phyloP scores from a whole-genome alignment of 2,888 invertebrate species.

The Agriopis leucophaearia region DNA sequence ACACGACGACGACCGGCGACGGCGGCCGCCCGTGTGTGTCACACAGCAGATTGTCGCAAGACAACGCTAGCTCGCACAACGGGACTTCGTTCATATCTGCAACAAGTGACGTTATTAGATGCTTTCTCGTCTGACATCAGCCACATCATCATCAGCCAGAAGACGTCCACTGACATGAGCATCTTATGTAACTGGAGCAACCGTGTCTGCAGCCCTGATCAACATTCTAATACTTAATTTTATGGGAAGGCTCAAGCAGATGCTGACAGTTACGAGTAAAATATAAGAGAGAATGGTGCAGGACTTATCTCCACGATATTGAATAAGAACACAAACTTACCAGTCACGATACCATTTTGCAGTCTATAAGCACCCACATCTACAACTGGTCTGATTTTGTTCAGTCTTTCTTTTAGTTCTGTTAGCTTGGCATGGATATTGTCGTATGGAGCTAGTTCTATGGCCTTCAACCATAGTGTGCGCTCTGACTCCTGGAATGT shows the following conservation, averaged over 20 bases:
- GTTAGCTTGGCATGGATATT: constrained; percentile 91
- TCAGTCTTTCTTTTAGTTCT: constrained; percentile 88
- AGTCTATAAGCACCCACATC: constrained; percentile 90
- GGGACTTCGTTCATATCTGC: constrained; percentile 94
- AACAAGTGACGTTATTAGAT: constrained; percentile 26
- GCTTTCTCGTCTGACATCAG: not conserved
- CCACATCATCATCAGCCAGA: too few species aligned
- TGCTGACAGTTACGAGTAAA: too few species aligned
- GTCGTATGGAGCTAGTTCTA: constrained; percentile 94
- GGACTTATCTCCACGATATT: not conserved
- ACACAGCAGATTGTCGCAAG: constrained; percentile 96
- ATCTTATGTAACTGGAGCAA: too few species aligned
- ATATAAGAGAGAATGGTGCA: too few species aligned
- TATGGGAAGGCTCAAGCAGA: too few species aligned
- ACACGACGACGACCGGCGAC: constrained; percentile 93
- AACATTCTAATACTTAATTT: too few species aligned
- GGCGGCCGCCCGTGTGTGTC: constrained; percentile 95
- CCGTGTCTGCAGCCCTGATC: not conserved
- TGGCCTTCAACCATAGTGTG: constrained; percentile 94
- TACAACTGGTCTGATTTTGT: constrained; percentile 88
- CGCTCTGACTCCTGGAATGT: constrained; percentile 93
- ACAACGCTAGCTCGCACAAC: constrained; percentile 93
- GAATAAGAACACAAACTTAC: constrained; percentile 68
- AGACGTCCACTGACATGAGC: too few species aligned
- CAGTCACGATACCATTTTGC: constrained; percentile 89